A percentile compares a stretch with the other conserved stretches of the same genome.
Conservation (phyloP, 2,797 vertebrate species). For the Acanthiza pusilla region DNA sequence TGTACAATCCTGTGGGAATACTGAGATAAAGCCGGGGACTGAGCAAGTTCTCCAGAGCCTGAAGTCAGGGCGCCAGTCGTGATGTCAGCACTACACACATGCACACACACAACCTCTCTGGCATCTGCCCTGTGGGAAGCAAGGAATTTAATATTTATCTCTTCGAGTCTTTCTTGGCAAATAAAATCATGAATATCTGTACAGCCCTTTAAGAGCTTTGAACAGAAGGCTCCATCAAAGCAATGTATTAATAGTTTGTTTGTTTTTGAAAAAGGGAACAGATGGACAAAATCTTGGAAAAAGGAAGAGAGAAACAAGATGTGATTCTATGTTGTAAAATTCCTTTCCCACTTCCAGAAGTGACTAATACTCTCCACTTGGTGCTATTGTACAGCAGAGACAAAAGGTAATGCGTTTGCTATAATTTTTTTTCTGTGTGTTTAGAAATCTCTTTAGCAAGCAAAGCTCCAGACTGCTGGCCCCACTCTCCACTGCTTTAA, state of each 20-base stretch:
- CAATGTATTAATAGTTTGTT: constrained; percentile 55
- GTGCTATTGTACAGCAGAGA: constrained; percentile 42
- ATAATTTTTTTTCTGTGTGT: neutral
- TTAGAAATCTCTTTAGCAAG: constrained; percentile 64
- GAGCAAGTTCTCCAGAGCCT: neutral
- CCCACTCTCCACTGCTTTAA: constrained; percentile 50
- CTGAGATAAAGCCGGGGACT: neutral
- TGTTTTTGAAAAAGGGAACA: constrained; percentile 27
- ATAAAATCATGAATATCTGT: constrained; percentile 8
- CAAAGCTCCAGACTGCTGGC: constrained; percentile 20
- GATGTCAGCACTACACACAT: neutral
- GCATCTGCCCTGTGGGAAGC: neutral
- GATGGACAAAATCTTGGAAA: constrained; percentile 47
- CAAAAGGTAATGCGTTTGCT: constrained; percentile 65
- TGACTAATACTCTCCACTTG: constrained; percentile 46
- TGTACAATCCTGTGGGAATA: neutral
- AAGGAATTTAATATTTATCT: constrained; percentile 32
- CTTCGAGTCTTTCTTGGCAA: constrained; percentile 29
- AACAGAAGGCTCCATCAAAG: constrained; percentile 52
- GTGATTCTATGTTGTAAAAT: constrained; percentile 35
- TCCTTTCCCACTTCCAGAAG: constrained; percentile 27
- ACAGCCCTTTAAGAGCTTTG: constrained; percentile 12
- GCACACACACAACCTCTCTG: neutral
- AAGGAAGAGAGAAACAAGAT: constrained; percentile 13
- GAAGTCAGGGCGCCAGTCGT: neutral